A percentile compares a stretch with the other conserved stretches of the same genome.
Evolutionary conservation across 2,888 invertebrate species (phyloP).

Genomic region (Chrysodeixis includens): DNA sequence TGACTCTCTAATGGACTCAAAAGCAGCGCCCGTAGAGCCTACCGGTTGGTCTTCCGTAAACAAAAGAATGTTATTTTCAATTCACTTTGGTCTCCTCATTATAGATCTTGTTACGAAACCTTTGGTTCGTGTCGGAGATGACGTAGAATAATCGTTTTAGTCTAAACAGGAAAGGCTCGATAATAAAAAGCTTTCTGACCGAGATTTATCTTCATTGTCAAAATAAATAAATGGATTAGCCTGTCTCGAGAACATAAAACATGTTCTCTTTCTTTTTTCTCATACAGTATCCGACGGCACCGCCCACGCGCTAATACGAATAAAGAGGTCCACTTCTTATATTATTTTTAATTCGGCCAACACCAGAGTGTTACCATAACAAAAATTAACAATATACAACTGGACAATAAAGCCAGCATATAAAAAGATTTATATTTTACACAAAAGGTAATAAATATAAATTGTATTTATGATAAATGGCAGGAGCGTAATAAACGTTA

Average conservation of each 20-base stretch:
- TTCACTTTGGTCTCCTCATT: constrained; percentile 8
- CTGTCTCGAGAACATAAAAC: constrained; percentile 46
- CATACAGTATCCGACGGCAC: constrained; percentile 35
- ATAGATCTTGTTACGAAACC: constrained; percentile 6
- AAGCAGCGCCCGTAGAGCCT: not conserved
- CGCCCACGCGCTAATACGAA: constrained; percentile 49
- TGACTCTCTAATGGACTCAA: too few relatives aligned
- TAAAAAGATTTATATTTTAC: constrained; percentile 43
- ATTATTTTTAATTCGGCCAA: constrained; percentile 44
- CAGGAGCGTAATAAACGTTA: constrained; percentile 39
- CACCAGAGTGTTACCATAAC: constrained; percentile 44
- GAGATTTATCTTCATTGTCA: constrained; percentile 58
- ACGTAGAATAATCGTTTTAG: constrained; percentile 35
- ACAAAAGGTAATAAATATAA: constrained; percentile 44
- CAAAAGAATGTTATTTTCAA: not conserved
- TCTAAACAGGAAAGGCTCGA: constrained; percentile 40
- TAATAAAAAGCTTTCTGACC: constrained; percentile 38
- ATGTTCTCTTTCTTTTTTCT: constrained; percentile 43
- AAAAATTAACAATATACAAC: constrained; percentile 44
- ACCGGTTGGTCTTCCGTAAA: not conserved
- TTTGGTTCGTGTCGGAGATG: constrained; percentile 23
- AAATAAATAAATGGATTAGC: constrained; percentile 58
- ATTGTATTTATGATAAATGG: constrained; percentile 54
- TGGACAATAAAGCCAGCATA: constrained; percentile 32
- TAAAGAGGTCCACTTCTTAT: constrained; percentile 44